Evolutionary conservation across 2,797 vertebrate species (phyloP).

Genomic region (Nannoperca australis): DNA sequence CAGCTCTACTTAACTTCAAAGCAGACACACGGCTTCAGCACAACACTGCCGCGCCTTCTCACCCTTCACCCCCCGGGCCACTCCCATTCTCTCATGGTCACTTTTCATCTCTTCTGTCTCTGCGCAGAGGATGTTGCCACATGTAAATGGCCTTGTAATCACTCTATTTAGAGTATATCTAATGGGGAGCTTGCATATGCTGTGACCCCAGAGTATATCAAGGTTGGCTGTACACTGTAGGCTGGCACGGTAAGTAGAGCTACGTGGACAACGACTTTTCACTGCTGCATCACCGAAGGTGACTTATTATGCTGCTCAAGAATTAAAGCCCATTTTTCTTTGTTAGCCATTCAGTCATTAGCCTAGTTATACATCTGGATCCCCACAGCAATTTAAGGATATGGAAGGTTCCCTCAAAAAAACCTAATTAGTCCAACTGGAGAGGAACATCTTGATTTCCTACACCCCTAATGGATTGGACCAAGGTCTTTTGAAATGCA

Average conservation of each 20-base stretch:
- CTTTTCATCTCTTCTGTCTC: slow-evolving; percentile 74
- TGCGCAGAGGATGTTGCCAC: slow-evolving; percentile 52
- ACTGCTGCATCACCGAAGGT: slow-evolving; percentile 68
- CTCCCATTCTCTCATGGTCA: slow-evolving; percentile 79
- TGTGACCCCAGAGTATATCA: slow-evolving; percentile 57
- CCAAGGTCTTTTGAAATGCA: slow-evolving; percentile 87
- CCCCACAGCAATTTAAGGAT: slow-evolving; percentile 83
- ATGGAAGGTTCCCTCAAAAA: slow-evolving; percentile 78
- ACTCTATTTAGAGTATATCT: slow-evolving; percentile 65
- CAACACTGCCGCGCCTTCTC: slow-evolving; percentile 76
- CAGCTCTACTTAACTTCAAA: slow-evolving; percentile 85
- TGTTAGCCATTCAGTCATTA: slow-evolving; percentile 88
- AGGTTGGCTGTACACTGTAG: slow-evolving; percentile 46
- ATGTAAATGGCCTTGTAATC: slow-evolving; percentile 73
- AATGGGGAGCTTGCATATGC: slow-evolving; percentile 59
- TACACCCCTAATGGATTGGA: slow-evolving; percentile 82
- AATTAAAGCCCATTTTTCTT: slow-evolving; percentile 84
- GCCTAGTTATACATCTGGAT: slow-evolving; percentile 88
- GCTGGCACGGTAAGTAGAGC: slow-evolving; percentile 41
- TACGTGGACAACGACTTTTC: slow-evolving; percentile 61
- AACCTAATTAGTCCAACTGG: slow-evolving; percentile 83
- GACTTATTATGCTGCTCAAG: slow-evolving; percentile 79
- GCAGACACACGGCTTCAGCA: slow-evolving; percentile 70
- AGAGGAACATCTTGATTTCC: slow-evolving; percentile 84
- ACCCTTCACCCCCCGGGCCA: slow-evolving; percentile 80